Conservation (phyloP, 2,113 vertebrate species). For the Polyodon spathula region DNA sequence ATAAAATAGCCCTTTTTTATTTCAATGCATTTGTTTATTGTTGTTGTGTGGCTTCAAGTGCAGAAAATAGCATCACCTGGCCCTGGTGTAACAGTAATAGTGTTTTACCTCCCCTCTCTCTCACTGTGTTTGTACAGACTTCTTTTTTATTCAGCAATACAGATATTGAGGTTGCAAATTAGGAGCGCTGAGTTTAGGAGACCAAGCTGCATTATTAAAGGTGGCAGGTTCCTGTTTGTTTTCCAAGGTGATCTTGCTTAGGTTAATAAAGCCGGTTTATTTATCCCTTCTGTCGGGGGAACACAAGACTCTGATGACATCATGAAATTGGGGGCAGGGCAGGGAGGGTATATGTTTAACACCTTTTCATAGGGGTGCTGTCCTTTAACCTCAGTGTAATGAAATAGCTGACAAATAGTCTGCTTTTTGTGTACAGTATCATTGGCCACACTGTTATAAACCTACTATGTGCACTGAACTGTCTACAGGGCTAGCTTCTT, state of each 20-base stretch:
- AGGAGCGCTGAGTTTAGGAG: not conserved
- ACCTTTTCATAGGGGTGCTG: too few relatives aligned
- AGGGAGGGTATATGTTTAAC: too few relatives aligned
- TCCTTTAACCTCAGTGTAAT: too few relatives aligned
- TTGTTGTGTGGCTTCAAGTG: not conserved
- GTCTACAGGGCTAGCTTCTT: too few relatives aligned
- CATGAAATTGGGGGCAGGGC: not conserved
- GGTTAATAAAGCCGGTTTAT: not conserved
- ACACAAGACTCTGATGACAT: not conserved
- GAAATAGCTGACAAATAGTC: too few relatives aligned
- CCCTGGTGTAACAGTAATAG: not conserved
- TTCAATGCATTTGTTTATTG: not conserved
- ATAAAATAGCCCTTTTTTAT: too few relatives aligned
- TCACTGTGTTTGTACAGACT: too few relatives aligned
- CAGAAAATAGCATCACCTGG: not conserved
- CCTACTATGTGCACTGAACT: too few relatives aligned
- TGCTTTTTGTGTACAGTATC: too few relatives aligned
- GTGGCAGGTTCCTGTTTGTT: not conserved
- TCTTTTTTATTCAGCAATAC: too few relatives aligned
- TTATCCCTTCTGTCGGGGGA: not conserved
- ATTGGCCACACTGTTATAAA: too few relatives aligned
- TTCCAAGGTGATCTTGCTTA: not conserved
- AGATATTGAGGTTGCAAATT: not conserved
- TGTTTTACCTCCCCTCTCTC: not conserved
- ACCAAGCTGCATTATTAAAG: not conserved